Evolutionary conservation across 2,113 vertebrate species (phyloP).

Genomic region (Centropus unirufus): DNA sequence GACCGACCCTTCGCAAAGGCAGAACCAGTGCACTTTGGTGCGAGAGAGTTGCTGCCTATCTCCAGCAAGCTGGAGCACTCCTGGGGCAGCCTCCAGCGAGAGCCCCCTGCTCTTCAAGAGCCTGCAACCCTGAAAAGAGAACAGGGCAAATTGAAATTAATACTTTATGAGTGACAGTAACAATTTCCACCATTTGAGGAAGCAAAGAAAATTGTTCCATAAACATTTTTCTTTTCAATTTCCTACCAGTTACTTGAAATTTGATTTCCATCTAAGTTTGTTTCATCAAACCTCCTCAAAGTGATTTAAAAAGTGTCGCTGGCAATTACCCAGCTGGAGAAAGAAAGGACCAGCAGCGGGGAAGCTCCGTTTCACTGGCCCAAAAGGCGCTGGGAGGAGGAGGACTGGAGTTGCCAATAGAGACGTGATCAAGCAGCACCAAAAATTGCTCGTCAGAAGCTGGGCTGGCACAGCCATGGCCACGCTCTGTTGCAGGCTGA

Average conservation of each 20-base stretch:
- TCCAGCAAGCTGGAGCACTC: background rate
- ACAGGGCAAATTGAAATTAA: conserved; percentile 5
- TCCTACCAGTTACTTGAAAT: conserved; percentile 52
- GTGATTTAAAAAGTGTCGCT: conserved; percentile 32
- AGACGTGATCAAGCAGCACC: background rate
- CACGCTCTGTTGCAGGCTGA: background rate
- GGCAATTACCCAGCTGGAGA: conserved; percentile 9
- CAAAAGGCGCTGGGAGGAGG: background rate
- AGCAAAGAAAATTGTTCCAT: conserved; percentile 56
- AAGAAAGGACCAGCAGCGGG: background rate
- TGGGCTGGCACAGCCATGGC: rapidly evolving
- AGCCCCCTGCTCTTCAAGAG: background rate
- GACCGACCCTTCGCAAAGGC: background rate
- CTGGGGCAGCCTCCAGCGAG: background rate
- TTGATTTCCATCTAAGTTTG: conserved; percentile 56
- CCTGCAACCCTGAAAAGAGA: background rate
- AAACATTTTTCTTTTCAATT: conserved; percentile 68
- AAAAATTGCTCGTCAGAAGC: background rate
- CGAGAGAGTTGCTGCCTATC: background rate
- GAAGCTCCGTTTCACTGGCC: background rate
- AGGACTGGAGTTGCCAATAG: background rate
- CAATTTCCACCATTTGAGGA: background rate
- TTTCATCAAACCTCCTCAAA: conserved; percentile 23
- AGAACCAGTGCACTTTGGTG: too few relatives aligned
- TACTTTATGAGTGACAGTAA: conserved; percentile 51